Percentiles rank a stretch among this genome's conserved stretches.
phyloP scores from a whole-genome alignment of 2,888 invertebrate species.

The Lissocephala sabroskyi region DNA sequence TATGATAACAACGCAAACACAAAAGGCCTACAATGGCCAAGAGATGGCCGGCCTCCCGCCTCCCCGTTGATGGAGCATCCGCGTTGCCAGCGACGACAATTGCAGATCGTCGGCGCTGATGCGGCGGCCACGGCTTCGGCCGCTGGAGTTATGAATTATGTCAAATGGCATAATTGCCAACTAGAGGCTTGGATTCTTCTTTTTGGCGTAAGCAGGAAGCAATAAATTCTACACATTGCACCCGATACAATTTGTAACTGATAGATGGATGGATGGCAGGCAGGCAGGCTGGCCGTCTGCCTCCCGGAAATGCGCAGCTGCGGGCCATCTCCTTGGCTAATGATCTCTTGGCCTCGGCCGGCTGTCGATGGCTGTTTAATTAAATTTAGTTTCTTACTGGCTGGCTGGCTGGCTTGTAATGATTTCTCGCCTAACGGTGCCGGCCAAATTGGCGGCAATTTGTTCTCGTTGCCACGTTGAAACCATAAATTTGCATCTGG shows the following conservation, averaged over 20 bases:
- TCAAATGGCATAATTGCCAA: conserved; percentile 67
- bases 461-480: conserved; percentile 42
- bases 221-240: conserved; percentile 68
- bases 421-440: conserved; percentile 49
- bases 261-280: conserved; percentile 8
- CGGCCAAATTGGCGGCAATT: conserved; percentile 57
- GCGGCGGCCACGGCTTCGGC: conserved; percentile 3
- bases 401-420: conserved; percentile 4
- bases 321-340: conserved; percentile 23
- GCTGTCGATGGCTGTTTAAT: conserved; percentile 37
- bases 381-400: conserved; percentile 34
- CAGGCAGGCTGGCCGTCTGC: background rate
- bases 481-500: conserved; percentile 59
- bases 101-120: conserved; percentile 5
- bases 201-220: conserved; percentile 58
- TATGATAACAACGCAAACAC: conserved; percentile 58
- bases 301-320: conserved; percentile 50
- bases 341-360: conserved; percentile 33
- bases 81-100: conserved; percentile 4
- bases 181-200: conserved; percentile 18
- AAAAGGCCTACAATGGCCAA: conserved; percentile 18
- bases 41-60: too few species aligned
- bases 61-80: conserved; percentile 5
- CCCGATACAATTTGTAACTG: conserved; percentile 66
- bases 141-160: conserved; percentile 63